Evolutionary conservation across 2,113 vertebrate species (phyloP), one percentile per base, ranked within the genome.

Genomic region (Monopterus albus): DNA sequence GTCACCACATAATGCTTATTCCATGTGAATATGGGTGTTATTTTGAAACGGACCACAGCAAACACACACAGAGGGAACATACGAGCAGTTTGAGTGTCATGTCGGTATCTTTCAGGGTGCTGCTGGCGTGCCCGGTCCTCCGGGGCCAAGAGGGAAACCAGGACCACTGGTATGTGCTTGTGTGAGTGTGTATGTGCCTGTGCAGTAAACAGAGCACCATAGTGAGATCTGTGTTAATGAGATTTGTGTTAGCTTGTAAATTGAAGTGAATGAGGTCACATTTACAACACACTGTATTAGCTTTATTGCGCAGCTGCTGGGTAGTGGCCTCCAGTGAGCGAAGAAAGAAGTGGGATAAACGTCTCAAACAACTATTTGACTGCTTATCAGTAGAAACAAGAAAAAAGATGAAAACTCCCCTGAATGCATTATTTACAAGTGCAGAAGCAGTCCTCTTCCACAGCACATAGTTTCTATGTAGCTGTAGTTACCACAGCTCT

Each of bases 101-200:
- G n/a, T 83, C 7, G 75, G 15, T 36, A 17, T 81, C 46, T 82
- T 87, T 76, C 72, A 99, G 98, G 98, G 98, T 49, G 61, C 88
- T 36, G n/a, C 78, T 68, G 98, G 98, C 38, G 89, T 89, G 47
- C 87, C 94, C 81, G 98, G 98, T 86, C 94, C 91, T 1, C 78
- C 92, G 50, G 98, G 98, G 65, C 89, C 92, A 29, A 94, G 93
- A 91, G 98, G 98, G 87, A 98, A 96, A 88, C 92, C 93, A 72
- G 98, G 98, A 76, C 94, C 94, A 21, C 83, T 76, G 85, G 98
- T 99, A 96, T 60, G 96, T 94, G 70, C 39, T 61, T 7, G 14
- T 9, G 39, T 66, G 21, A 88, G 78, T 87, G 13, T 23, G 75
- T 71, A 17, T 57, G 17, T 78, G 56, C 46, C 12, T 76, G 45